These are phyloP conservation scores for Oxytorus armatus DNA, from an alignment of 2,888 invertebrate genomes.

Conservation along the genomic window DNA sequence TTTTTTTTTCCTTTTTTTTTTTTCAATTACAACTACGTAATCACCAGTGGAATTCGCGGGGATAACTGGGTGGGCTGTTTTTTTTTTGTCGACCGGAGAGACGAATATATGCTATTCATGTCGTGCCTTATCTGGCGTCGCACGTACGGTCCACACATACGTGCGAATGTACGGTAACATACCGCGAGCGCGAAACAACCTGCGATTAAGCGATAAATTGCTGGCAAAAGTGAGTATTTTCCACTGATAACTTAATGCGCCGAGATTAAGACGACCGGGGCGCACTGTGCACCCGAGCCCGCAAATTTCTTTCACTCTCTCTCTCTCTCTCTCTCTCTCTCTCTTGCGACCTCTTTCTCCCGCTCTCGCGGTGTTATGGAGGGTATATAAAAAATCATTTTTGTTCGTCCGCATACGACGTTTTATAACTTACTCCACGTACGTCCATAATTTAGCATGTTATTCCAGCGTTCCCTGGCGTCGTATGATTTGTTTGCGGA, in stretches of 20 bases:
- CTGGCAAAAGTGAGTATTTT: conserved; percentile 69
- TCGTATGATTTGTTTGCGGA: conserved; percentile 69
- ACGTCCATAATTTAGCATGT: conserved; percentile 69
- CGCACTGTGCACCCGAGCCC: background rate
- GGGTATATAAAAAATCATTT: conserved; percentile 66
- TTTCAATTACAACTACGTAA: conserved; percentile 44
- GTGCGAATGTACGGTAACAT: background rate
- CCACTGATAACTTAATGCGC: conserved; percentile 70
- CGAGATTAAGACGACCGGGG: conserved; percentile 64
- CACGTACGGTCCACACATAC: conserved; percentile 39
- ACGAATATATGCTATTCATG: conserved; percentile 44
- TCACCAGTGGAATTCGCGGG: conserved; percentile 38
- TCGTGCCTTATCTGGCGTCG: conserved; percentile 63
- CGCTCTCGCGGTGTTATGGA: background rate
- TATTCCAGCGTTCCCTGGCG: conserved; percentile 52
- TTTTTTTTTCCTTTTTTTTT: conserved; percentile 19
- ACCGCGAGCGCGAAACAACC: conserved; percentile 59
- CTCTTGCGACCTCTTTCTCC: conserved; percentile 3
- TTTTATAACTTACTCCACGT: conserved; percentile 57
- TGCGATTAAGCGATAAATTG: conserved; percentile 72
- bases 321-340: conserved; percentile 17
- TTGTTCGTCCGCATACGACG: conserved; percentile 46
- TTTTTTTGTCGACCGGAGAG: conserved; percentile 20
- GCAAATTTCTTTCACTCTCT: background rate
- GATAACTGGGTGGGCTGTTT: conserved; percentile 62